Conservation (phyloP, 2,797 vertebrate species). For the Pseudopleuronectes americanus region DNA sequence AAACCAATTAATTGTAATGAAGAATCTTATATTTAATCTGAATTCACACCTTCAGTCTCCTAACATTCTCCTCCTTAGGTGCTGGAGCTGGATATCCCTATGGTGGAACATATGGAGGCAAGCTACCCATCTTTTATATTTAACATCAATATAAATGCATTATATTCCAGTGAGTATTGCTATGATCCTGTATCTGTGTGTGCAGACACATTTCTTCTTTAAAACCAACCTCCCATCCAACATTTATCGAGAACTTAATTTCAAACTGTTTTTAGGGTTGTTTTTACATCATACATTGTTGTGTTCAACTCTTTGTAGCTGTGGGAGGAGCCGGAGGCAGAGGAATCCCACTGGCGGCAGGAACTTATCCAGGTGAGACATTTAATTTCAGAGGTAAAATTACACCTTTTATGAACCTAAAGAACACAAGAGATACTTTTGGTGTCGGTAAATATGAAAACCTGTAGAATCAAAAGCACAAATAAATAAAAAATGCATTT, state of each 20-base stretch:
- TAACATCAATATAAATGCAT: background rate
- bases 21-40: background rate
- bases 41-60: background rate
- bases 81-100: conserved; percentile 64
- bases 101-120: conserved; percentile 62
- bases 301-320: conserved; percentile 39
- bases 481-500: background rate
- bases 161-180: background rate
- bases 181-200: conserved; percentile 29
- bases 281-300: conserved; percentile 2
- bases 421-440: background rate
- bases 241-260: background rate
- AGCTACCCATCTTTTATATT: conserved; percentile 2
- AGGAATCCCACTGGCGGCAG: conserved; percentile 74
- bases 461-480: background rate
- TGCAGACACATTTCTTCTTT: background rate
- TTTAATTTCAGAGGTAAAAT: background rate
- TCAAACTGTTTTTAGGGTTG: background rate
- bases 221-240: too few relatives aligned
- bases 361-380: conserved; percentile 71
- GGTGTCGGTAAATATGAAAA: background rate
- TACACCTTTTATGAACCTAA: background rate
- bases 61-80: conserved; percentile 43
- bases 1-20: background rate
- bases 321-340: conserved; percentile 62